A percentile compares a stretch with the other conserved stretches of the same genome.
Conservation (phyloP, 2,113 vertebrate species). For the Myrmophylax atrothorax region DNA sequence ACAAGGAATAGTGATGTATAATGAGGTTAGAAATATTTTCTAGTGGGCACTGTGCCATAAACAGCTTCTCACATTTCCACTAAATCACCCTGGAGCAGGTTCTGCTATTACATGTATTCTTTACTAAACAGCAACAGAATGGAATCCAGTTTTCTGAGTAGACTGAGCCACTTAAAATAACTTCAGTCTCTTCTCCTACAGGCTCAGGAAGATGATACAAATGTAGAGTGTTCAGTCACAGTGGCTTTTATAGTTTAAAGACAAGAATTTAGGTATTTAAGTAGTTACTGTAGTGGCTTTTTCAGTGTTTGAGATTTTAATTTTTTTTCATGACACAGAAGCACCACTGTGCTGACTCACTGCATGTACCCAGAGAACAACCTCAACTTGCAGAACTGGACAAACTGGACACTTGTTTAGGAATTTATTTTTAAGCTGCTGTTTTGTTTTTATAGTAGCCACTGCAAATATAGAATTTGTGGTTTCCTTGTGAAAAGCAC, state of each 20-base stretch:
- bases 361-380: not conserved
- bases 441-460: not conserved
- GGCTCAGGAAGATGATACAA: not conserved
- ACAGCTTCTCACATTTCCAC: not conserved
- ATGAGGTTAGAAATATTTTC: not conserved
- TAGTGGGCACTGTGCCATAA: not conserved
- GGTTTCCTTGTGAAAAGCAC: not conserved
- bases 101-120: accelerated
- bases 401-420: not conserved
- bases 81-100: not conserved
- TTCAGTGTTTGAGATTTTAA: not conserved
- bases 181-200: not conserved
- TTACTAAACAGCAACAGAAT: not conserved
- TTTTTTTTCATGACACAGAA: not conserved
- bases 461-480: not conserved
- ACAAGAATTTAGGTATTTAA: not conserved
- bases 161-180: not conserved
- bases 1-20: not conserved
- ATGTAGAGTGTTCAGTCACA: not conserved
- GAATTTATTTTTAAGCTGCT: not conserved
- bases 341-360: not conserved
- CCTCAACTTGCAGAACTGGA: not conserved
- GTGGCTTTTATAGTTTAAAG: not conserved
- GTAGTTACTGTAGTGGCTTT: accelerated
- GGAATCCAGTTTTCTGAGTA: not conserved